phyloP scores from a whole-genome alignment of 2,888 invertebrate species.

The Timandra comae region DNA sequence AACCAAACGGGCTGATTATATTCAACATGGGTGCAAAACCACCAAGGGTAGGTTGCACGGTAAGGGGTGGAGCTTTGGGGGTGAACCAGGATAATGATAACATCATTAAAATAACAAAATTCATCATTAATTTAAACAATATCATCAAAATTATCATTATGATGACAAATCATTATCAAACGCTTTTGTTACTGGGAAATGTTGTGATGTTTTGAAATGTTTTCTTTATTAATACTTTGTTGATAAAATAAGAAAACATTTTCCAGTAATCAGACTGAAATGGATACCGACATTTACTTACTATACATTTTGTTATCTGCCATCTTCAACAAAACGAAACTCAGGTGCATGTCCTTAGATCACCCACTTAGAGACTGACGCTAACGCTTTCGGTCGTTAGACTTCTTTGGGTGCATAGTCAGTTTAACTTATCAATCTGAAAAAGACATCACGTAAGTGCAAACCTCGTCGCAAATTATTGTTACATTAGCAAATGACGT shows the following conservation, averaged over 20 bases:
- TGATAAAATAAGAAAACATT: neutral
- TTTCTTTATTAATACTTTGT: too few species aligned
- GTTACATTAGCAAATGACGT: too few species aligned
- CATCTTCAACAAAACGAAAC: too few species aligned
- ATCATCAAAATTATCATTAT: conserved; percentile 11
- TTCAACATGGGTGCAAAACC: conserved; percentile 91
- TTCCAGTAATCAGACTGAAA: neutral
- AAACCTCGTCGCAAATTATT: too few species aligned
- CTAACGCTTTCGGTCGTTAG: too few species aligned
- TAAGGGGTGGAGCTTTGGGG: conserved; percentile 78
- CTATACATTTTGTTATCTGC: too few species aligned
- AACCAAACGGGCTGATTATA: conserved; percentile 94
- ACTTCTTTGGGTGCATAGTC: too few species aligned
- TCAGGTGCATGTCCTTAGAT: too few species aligned
- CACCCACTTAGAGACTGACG: too few species aligned
- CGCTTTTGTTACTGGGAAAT: conserved; percentile 22
- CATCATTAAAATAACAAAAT: conserved; percentile 29
- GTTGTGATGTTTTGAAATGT: conserved; percentile 2
- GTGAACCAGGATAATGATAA: conserved; percentile 36
- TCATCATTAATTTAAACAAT: neutral
- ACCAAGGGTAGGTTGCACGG: conserved; percentile 83
- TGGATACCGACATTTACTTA: too few species aligned
- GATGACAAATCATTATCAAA: conserved; percentile 14
- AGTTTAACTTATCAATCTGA: too few species aligned
- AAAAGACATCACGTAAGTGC: too few species aligned